Evolutionary conservation across 2,797 vertebrate species (phyloP), one percentile per base, ranked within the genome.

Genomic region (Emys orbicularis): DNA sequence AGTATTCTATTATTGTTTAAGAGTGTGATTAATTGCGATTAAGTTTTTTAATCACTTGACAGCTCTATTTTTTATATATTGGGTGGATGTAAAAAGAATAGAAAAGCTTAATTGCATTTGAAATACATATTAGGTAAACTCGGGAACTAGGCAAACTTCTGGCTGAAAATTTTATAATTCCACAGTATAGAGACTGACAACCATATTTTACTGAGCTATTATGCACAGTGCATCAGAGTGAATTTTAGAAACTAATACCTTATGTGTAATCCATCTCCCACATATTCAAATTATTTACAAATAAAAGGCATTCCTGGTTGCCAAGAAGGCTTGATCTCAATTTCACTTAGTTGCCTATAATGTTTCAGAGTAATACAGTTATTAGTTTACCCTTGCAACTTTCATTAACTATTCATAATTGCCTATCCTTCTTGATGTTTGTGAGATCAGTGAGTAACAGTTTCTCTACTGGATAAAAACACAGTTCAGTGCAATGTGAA

Each of bases 71-170:
- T 93, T 83, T 19, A 8, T 83, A 29, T 74, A 34, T 47, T 92
- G 49, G 12, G 29, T 41, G 34, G 41, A 93, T 93, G 84, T 57
- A 85, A 90, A 94, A 94, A 76, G 50, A 85, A 85, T 83, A 47
- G 1, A 57, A 87, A 95, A 89, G 10, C 10, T 41, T 84, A 65
- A 89, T 65, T 8, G 27, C 31, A 90, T 88, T 87, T 88, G 4
- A 18, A 81, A 15, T 34, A 13, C 79, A 16, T 90, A 91, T 79
- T 84, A 56, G 52, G 53, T 47, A 88, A 76, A 19, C 16, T 8
- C 61, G 0, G 57, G 1, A 49, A 10, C 74, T 65, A 77, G 18
- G 41, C 4, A 65, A 84, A 72, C 8, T 68, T 89, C 27, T 16
- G 4, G 41, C n/a, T 86, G 47, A 72, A 54, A 83, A 2, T 29